Percentiles rank a stretch among this genome's conserved stretches.
Conservation (phyloP, 2,888 invertebrate species). For the Conchocele bisecta region DNA sequence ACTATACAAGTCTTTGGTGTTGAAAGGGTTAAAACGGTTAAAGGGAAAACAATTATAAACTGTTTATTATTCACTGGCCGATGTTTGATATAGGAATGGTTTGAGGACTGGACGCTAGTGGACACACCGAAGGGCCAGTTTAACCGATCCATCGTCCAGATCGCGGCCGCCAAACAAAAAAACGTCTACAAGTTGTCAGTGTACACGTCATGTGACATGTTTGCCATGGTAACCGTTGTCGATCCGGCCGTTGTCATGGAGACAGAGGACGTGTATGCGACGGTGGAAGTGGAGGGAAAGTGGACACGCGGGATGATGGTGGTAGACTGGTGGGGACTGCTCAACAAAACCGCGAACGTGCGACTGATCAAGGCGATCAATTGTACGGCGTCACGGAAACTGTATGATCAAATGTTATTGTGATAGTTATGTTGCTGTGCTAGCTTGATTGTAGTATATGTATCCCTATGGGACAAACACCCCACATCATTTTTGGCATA, state of each 20-base stretch:
- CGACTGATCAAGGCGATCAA: conserved; percentile 67
- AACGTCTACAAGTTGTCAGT: conserved; percentile 39
- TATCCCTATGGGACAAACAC: no score
- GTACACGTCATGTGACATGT: conserved; percentile 71
- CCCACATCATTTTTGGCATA: no score
- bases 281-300: conserved; percentile 86
- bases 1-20: no score
- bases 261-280: conserved; percentile 72
- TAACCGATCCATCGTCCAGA: conserved; percentile 54
- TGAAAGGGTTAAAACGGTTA: no score
- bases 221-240: conserved; percentile 71
- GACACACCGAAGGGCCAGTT: conserved; percentile 67
- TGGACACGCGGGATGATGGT: conserved; percentile 87
- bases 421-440: neutral
- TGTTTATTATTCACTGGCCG: no score
- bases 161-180: conserved; percentile 30
- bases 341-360: conserved; percentile 67
- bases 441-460: no score
- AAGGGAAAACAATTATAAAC: no score
- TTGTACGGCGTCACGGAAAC: conserved; percentile 48
- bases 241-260: conserved; percentile 64
- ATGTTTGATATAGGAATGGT: conserved; percentile 62
- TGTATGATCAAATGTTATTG: conserved; percentile 58
- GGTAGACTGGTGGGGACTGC: conserved; percentile 83
- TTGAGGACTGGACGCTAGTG: conserved; percentile 60